Evolutionary conservation across 2,888 invertebrate genomes (phyloP).

Genomic region (Corythucha ciliata): DNA sequence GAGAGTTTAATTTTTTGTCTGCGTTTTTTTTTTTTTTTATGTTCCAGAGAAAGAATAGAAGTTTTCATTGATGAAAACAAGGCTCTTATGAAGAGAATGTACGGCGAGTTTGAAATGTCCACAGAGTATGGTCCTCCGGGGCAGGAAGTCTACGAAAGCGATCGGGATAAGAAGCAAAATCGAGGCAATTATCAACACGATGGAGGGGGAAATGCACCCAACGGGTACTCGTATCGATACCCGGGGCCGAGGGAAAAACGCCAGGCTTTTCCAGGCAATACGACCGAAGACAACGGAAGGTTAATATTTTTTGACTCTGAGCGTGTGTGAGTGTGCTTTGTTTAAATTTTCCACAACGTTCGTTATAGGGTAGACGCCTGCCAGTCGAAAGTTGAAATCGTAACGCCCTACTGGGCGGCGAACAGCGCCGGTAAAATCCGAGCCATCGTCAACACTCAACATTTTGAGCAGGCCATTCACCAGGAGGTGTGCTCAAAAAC

Average conservation of each 20-base stretch:
- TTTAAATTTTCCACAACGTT: too few species aligned
- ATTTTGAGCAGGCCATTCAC: constrained; percentile 90
- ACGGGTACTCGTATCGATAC: constrained; percentile 39
- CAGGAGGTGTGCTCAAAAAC: constrained; percentile 90
- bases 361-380: constrained; percentile 69
- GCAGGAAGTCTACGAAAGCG: constrained; percentile 35
- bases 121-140: constrained; percentile 49
- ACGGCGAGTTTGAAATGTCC: constrained; percentile 72
- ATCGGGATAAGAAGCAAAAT: constrained; percentile 11
- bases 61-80: constrained; percentile 90
- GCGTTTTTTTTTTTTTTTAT: too few species aligned
- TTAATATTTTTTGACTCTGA: constrained; percentile 38
- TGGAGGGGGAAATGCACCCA: constrained; percentile 32
- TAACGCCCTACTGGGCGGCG: constrained; percentile 89
- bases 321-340: too few species aligned
- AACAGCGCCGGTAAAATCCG: constrained; percentile 85
- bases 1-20: too few species aligned
- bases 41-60: constrained; percentile 72
- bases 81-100: constrained; percentile 86
- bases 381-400: constrained; percentile 83
- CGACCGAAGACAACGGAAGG: constrained; percentile 46
- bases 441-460: constrained; percentile 87
- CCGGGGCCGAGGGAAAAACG: constrained; percentile 40
- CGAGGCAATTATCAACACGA: constrained; percentile 38
- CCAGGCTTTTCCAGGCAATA: constrained; percentile 44